A percentile compares a stretch with the other conserved stretches of the same genome.
These are phyloP conservation scores for Suricata suricatta DNA, from an alignment of 2,113 vertebrate species.

Conservation along the genomic window DNA sequence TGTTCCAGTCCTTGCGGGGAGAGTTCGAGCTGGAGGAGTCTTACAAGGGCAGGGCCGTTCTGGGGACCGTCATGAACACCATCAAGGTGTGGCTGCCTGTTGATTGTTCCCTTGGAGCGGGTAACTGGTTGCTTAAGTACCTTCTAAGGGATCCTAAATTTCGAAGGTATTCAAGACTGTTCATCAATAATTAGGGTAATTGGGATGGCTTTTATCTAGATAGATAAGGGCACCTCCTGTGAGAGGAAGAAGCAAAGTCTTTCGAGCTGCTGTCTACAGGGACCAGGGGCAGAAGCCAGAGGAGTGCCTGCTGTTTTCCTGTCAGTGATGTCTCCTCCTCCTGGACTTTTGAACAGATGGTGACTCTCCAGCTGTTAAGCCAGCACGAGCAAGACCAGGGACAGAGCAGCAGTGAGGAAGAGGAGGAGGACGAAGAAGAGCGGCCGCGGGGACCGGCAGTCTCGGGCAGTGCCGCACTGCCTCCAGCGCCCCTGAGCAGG, in stretches of 20 bases:
- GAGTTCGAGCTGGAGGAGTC: conserved; percentile 93
- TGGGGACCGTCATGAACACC: conserved; percentile 90
- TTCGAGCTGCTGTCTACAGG: neutral
- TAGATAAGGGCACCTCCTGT: neutral
- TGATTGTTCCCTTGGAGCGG: neutral
- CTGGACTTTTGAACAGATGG: conserved; percentile 84
- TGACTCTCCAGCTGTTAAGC: conserved; percentile 92
- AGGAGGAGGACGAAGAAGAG: conserved; percentile 54
- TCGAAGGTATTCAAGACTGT: neutral
- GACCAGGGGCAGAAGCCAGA: neutral
- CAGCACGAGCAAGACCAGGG: conserved; percentile 70
- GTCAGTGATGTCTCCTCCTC: neutral
- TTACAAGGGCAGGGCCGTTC: conserved; percentile 90
- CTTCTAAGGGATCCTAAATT: neutral
- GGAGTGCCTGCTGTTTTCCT: neutral
- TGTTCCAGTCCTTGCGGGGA: conserved; percentile 93
- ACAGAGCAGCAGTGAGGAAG: conserved; percentile 72
- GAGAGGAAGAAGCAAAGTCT: neutral
- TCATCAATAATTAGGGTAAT: neutral
- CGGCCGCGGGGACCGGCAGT: neutral
- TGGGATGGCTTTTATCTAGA: neutral
- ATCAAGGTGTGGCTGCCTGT: conserved; percentile 90
- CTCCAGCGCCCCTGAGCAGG: neutral
- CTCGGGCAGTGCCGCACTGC: fast-evolving
- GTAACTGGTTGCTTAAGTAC: neutral